These are phyloP conservation scores for Pavo muticus DNA, from an alignment of 2,113 vertebrate genomes.

Conservation along the genomic window DNA sequence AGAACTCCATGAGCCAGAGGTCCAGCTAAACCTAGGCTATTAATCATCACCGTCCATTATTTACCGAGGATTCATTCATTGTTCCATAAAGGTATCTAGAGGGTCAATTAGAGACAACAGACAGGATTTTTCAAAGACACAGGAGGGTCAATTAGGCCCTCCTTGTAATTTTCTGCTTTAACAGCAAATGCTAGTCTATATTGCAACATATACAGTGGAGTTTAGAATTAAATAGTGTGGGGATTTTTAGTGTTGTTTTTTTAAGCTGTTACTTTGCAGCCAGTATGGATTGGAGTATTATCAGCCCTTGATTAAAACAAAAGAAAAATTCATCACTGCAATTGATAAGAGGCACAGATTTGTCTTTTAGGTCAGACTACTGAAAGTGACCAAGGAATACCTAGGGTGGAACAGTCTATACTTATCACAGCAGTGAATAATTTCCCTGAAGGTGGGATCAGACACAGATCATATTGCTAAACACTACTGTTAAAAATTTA, in stretches of 20 bases:
- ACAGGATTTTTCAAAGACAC: conserved; percentile 88
- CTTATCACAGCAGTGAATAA: background rate
- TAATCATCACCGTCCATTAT: conserved; percentile 92
- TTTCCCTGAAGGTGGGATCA: conserved; percentile 53
- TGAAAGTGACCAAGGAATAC: conserved; percentile 21
- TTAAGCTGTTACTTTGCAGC: conserved; percentile 39
- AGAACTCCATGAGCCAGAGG: conserved; percentile 74
- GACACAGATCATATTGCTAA: background rate
- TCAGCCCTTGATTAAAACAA: conserved; percentile 35
- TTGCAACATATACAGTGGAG: conserved; percentile 71
- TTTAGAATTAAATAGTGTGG: conserved; percentile 78
- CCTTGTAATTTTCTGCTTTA: conserved; percentile 90
- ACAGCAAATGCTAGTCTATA: conserved; percentile 83
- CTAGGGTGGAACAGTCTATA: conserved; percentile 52
- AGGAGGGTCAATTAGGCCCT: conserved; percentile 94
- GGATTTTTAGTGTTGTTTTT: background rate
- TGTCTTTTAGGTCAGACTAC: conserved; percentile 25
- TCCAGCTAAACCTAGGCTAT: conserved; percentile 85
- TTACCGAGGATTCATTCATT: conserved; percentile 91
- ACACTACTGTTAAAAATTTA: background rate
- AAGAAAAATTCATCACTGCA: background rate
- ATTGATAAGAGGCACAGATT: conserved; percentile 54
- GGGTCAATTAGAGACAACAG: conserved; percentile 94
- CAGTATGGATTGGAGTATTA: conserved; percentile 26
- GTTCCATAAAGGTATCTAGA: conserved; percentile 90